Conservation (phyloP, 2,888 invertebrate species). For the Tetranychus truncatus region DNA sequence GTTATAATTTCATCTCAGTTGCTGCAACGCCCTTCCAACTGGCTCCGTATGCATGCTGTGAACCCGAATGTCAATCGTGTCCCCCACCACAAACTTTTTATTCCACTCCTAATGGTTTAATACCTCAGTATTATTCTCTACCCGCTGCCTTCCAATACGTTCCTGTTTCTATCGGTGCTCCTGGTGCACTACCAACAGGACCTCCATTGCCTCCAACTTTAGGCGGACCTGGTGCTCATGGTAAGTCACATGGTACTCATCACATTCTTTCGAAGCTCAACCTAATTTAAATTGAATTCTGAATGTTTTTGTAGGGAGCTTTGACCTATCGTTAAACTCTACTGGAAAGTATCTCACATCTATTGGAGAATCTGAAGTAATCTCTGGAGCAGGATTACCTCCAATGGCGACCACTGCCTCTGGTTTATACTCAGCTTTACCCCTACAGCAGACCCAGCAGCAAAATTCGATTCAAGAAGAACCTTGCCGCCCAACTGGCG, state of each 20-base stretch:
- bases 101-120: not conserved
- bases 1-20: not conserved
- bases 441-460: too few relatives aligned
- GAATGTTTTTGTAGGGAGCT: not conserved
- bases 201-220: not conserved
- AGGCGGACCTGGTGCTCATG: too few relatives aligned
- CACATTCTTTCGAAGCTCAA: too few relatives aligned
- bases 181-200: not conserved
- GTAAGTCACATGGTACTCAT: too few relatives aligned
- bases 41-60: not conserved
- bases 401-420: too few relatives aligned
- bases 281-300: not conserved
- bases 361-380: too few relatives aligned
- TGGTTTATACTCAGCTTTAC: too few relatives aligned
- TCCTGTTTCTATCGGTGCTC: not conserved
- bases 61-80: not conserved
- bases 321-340: too few relatives aligned
- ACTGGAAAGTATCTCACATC: too few relatives aligned
- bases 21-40: not conserved
- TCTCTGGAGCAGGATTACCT: too few relatives aligned
- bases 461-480: too few relatives aligned
- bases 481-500: too few relatives aligned
- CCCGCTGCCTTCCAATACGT: not conserved
- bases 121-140: not conserved
- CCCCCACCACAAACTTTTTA: not conserved